Percentiles rank a stretch among this genome's conserved stretches.
phyloP scores from a whole-genome alignment of 1,140 invertebrate species.

The Pseudoatta argentina region DNA sequence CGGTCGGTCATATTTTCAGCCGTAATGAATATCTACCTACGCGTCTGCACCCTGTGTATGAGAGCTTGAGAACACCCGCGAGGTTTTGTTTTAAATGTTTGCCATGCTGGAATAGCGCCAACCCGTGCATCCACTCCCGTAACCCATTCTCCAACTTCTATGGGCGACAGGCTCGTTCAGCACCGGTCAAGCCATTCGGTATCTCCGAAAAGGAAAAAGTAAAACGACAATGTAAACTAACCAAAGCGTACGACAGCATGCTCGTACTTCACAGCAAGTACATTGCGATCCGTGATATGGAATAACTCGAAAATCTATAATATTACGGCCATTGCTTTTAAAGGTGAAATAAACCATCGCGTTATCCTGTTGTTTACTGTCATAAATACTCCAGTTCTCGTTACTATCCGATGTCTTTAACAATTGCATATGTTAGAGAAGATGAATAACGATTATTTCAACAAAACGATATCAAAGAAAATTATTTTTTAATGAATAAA shows the following conservation, averaged over 20 bases:
- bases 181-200: constrained; percentile 14
- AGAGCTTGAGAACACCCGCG: constrained; percentile 47
- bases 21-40: constrained; percentile 68
- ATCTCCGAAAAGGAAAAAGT: constrained; percentile 39
- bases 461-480: background rate
- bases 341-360: constrained; percentile 64
- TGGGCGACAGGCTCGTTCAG: constrained; percentile 15
- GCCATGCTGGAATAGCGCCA: constrained; percentile 68
- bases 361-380: constrained; percentile 34
- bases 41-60: constrained; percentile 38
- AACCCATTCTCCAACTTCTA: constrained; percentile 36
- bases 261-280: constrained; percentile 70
- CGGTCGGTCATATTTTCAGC: constrained; percentile 62
- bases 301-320: constrained; percentile 61
- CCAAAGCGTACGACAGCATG: constrained; percentile 42
- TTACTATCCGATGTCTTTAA: background rate
- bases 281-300: constrained; percentile 27
- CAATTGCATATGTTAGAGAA: no score
- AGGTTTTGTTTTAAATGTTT: constrained; percentile 75
- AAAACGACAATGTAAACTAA: constrained; percentile 48
- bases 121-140: background rate
- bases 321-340: constrained; percentile 66
- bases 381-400: background rate
- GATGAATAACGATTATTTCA: background rate
- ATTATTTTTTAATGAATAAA: background rate